Percentiles rank a stretch among this genome's conserved stretches.
phyloP scores from a whole-genome alignment of 2,797 vertebrate species.

The Rhabdophis nuchalis region DNA sequence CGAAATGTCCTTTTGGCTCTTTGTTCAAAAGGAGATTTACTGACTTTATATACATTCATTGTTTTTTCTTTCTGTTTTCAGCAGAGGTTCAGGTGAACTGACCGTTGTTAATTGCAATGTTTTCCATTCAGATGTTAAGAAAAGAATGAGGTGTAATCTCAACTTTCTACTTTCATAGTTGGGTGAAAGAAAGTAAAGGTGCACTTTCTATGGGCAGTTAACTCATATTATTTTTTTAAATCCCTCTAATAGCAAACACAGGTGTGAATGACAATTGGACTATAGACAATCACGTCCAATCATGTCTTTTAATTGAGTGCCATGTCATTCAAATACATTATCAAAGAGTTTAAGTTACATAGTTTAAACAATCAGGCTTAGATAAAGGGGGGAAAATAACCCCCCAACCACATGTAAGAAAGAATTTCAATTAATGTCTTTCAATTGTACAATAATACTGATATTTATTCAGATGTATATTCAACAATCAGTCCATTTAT shows the following conservation, averaged over 20 bases:
- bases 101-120: background rate
- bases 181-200: background rate
- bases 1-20: background rate
- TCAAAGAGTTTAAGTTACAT: background rate
- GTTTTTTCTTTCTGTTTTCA: background rate
- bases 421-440: background rate
- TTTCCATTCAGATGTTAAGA: background rate
- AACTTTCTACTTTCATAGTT: too few relatives aligned
- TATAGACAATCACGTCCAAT: background rate
- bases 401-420: background rate
- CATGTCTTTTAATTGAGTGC: background rate
- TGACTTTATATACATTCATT: too few relatives aligned
- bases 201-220: background rate
- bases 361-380: background rate
- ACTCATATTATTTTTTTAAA: background rate
- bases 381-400: background rate
- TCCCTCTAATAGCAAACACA: background rate
- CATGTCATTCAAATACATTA: background rate
- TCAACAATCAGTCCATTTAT: background rate
- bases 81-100: too few relatives aligned
- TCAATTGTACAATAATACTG: background rate
- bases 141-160: too few relatives aligned
- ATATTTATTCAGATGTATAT: background rate
- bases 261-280: background rate
- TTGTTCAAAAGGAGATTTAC: background rate